Conservation (phyloP, 2,113 vertebrate species). For the Willisornis vidua region DNA sequence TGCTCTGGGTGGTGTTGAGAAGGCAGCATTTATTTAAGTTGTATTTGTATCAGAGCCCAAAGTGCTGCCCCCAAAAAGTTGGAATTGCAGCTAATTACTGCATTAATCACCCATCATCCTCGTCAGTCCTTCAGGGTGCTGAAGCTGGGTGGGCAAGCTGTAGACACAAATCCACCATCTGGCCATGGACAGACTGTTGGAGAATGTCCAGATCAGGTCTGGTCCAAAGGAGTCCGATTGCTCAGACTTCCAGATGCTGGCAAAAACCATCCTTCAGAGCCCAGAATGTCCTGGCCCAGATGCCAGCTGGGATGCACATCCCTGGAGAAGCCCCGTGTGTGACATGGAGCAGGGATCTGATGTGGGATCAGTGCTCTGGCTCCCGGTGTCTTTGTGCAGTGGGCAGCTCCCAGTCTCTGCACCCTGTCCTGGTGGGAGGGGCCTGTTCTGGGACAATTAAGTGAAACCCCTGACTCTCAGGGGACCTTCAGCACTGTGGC, state of each 20-base stretch:
- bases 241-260: neutral
- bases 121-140: neutral
- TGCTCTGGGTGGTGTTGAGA: neutral
- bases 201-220: neutral
- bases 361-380: neutral
- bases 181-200: neutral
- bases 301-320: neutral
- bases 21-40: neutral
- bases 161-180: neutral
- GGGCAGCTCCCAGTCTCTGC: neutral
- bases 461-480: neutral
- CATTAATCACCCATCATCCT: neutral
- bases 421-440: neutral
- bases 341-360: neutral
- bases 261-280: neutral
- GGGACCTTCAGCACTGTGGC: neutral
- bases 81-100: neutral
- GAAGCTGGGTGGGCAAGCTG: neutral
- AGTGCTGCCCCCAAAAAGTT: neutral
- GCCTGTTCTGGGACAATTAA: neutral
- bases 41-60: neutral
- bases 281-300: neutral
- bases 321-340: neutral
- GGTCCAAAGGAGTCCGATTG: neutral
- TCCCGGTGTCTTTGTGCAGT: fast-evolving